Base-by-base conservation (phyloP, 2,888 invertebrate genomes). In the Cheilosia urbana region DNA sequence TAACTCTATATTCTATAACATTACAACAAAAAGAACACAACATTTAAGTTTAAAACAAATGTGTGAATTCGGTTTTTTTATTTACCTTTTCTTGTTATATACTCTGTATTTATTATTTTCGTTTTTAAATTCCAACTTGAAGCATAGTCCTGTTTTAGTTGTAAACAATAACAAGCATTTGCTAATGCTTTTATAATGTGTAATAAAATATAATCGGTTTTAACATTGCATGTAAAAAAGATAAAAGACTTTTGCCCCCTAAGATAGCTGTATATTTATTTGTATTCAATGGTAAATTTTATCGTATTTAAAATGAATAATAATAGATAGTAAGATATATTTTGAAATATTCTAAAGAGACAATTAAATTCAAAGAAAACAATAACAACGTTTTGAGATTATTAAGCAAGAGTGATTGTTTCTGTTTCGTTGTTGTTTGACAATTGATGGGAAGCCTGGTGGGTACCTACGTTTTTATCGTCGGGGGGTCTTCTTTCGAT, bases 241-340 rank as follows among this genome's bases (percentile, higher is more conserved):
- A 51, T 63, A 51, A 40, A 84, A 84, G 84, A 80, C 80, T 84
- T 84, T 58, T 68, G 30, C 40, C 72, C 77, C 65, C 65, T 75
- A 79, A 75, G 79, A 68, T 68, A 78, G 63, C 53, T 66, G 80
- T 84, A 76, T 80, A 80, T 80, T 84, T 84, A 79, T 75, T 78
- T 75, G 83, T 83, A 79, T 69, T 79, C 79, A 75, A 69, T 80
- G 69, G 66, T 71, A 84, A 69, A 60, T 71, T 84, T 80, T 71
- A 80, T 71, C 47, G 78, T 72, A 72, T 51, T 58, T 58, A 51
- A 58, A 63, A 40, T 79, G 27, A 75, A 84, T 84, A 84, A 84
- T 84, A 84, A 71, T 84, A 84, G 75, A 84, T 71, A 71, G 80
- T 80, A 84, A 84, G 84, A 69, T 84, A 84, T 84, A 84, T 84